Evolutionary conservation across 2,797 vertebrate genomes (phyloP), one percentile per base, ranked within the genome.

Genomic region (Paguma larvata): DNA sequence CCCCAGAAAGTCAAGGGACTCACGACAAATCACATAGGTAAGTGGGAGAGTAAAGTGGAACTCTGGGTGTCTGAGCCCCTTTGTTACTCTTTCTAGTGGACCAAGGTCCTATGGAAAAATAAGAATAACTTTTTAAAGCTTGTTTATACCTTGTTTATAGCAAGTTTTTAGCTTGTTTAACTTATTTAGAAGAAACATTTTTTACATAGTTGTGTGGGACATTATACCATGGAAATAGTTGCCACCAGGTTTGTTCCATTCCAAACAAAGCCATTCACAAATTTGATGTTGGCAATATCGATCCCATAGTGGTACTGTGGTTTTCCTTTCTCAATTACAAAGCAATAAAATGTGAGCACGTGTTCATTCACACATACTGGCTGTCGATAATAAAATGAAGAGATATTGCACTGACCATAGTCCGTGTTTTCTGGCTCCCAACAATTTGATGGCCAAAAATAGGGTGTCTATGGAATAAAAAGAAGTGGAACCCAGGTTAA

Each of bases 401-500:
- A 98, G 85, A 94, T 82, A 98, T 94, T 75, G 83, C 92, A 99
- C 99, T 99, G 98, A 99, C 99, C 99, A 98, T 99, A 99, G 98
- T 99, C 99, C 98, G 99, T 99, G 98, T 99, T 99, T 99, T 99
- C 99, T 87, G 99, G 99, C 98, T 99, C 99, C 99, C 99, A 99
- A 98, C 99, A 99, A 98, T 99, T 99, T 98, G 99, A 99, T 97
- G 99, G 99, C 99, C 99, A 99, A 99, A 99, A 99, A 98, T 99
- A 99, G 93, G 99, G 99, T 97, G 99, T 99, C 99, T 99, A 98
- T 7, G 97, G 96, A 96, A 92, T 23, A 97, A 98, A 98, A 97
- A 98, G 97, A 98, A 94, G 23, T 59, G n/a, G 95, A 98, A 98
- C n/a, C 84, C 56, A 95, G 51, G 94, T 99, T 98, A 98, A 98